These are phyloP conservation scores for Agrochola lychnidis DNA, from an alignment of 2,888 invertebrate genomes.

Conservation along the genomic window DNA sequence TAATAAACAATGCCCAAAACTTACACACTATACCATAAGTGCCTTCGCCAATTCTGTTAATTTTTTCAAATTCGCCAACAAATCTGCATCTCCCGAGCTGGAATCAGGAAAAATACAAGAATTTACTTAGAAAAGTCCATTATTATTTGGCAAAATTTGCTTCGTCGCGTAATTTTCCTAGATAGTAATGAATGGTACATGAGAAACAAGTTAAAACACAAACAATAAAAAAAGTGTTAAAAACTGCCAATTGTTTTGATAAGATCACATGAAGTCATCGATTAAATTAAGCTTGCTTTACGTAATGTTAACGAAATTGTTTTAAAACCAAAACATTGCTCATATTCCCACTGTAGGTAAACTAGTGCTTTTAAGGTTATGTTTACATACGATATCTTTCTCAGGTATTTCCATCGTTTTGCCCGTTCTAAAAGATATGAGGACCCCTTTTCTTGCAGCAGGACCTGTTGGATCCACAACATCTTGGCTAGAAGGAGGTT, in stretches of 20 bases:
- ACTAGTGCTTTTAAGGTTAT: slow-evolving; percentile 72
- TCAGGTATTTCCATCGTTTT: slow-evolving; percentile 96
- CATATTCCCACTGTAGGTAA: neutral
- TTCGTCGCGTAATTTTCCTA: neutral
- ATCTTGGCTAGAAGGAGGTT: slow-evolving; percentile 83
- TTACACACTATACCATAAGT: slow-evolving; percentile 99
- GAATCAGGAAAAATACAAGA: slow-evolving; percentile 63
- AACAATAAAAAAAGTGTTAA: neutral
- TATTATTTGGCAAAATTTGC: neutral
- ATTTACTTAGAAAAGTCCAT: neutral
- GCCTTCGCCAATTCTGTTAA: slow-evolving; percentile 99
- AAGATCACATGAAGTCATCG: neutral
- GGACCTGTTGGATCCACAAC: slow-evolving; percentile 94
- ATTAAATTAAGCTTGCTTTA: neutral
- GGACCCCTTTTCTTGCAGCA: slow-evolving; percentile 94
- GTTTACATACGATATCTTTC: slow-evolving; percentile 93
- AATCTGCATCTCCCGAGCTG: slow-evolving; percentile 97
- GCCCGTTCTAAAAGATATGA: slow-evolving; percentile 95
- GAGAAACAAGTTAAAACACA: neutral
- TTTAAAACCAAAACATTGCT: neutral
- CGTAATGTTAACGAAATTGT: neutral
- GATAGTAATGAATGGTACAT: neutral
- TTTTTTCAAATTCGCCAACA: slow-evolving; percentile 99
- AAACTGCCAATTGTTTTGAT: neutral
- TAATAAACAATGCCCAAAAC: slow-evolving; percentile 73